These are phyloP conservation scores for Megastigmus dorsalis DNA, from an alignment of 2,888 invertebrate genomes.

Conservation along the genomic window DNA sequence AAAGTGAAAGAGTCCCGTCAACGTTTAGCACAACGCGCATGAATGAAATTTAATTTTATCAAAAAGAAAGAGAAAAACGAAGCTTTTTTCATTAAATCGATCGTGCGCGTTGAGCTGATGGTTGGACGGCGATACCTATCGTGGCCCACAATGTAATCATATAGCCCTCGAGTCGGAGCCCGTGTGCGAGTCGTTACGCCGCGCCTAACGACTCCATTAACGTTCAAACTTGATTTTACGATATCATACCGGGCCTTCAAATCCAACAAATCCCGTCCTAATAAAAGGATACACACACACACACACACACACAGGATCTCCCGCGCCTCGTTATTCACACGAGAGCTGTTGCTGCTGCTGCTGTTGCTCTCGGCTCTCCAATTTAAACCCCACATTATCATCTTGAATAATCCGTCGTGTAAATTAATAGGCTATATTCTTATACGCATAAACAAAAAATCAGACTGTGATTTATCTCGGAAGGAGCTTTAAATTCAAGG, in stretches of 20 bases:
- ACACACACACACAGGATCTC: constrained; percentile 20
- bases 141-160: constrained; percentile 44
- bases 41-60: constrained; percentile 20
- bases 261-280: constrained; percentile 44
- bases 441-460: background rate
- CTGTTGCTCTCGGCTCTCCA: constrained; percentile 18
- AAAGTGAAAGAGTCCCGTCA: no score
- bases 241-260: constrained; percentile 35
- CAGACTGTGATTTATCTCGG: constrained; percentile 36
- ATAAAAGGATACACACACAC: constrained; percentile 27
- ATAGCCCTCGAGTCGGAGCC: constrained; percentile 52
- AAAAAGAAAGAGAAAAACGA: no score
- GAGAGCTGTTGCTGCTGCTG: no score
- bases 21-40: background rate
- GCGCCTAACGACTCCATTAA: constrained; percentile 54
- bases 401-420: constrained; percentile 49
- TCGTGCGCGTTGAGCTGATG: constrained; percentile 12
- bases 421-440: constrained; percentile 54
- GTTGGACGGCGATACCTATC: no score
- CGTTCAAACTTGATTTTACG: constrained; percentile 47
- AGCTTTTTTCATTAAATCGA: constrained; percentile 15
- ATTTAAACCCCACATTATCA: constrained; percentile 47
- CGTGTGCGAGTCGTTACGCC: constrained; percentile 38
- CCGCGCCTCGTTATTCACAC: constrained; percentile 52
- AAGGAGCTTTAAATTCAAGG: constrained; percentile 39